These are phyloP conservation scores for Cossypha niveicapilla DNA, from an alignment of 2,797 vertebrate genomes.

Conservation along the genomic window DNA sequence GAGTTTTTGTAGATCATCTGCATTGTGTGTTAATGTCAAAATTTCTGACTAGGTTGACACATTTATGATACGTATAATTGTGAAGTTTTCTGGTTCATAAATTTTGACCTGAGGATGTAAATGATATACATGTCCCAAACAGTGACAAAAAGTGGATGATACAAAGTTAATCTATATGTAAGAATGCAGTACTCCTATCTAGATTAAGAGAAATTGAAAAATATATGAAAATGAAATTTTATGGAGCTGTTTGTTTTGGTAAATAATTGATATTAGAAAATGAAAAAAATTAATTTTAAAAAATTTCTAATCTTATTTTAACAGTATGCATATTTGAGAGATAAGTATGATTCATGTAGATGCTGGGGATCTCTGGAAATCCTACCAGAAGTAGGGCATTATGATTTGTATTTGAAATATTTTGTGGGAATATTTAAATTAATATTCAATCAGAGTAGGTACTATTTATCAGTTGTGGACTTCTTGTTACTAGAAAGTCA, in stretches of 20 bases:
- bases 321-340: neutral
- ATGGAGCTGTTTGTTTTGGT: neutral
- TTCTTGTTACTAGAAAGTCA: neutral
- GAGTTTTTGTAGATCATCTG: neutral
- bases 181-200: neutral
- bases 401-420: neutral
- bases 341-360: neutral
- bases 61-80: neutral
- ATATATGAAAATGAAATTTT: neutral
- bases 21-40: neutral
- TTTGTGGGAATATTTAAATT: neutral
- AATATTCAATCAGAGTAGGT: neutral
- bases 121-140: rapidly evolving
- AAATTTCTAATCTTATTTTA: neutral
- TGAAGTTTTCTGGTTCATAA: neutral
- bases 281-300: neutral
- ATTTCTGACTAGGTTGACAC: neutral
- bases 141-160: neutral
- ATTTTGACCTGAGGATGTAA: neutral
- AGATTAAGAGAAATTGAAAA: neutral
- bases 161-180: neutral
- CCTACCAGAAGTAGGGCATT: neutral
- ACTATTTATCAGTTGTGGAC: neutral
- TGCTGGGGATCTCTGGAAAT: neutral
- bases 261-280: neutral